Conservation (phyloP, 2,888 invertebrate species). For the Megalurothrips usitatus region DNA sequence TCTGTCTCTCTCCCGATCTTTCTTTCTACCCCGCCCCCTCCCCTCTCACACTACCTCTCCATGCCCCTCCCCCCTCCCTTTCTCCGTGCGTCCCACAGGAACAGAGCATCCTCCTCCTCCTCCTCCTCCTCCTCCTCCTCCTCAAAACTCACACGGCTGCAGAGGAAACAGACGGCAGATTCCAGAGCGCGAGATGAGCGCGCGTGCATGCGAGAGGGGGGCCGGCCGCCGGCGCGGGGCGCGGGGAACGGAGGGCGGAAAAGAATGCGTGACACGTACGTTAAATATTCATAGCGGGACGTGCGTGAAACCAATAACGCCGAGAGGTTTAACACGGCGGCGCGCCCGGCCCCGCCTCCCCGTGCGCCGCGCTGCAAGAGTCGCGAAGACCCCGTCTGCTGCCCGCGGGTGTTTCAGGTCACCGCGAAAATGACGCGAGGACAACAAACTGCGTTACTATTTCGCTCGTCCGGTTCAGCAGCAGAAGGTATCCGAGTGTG, state of each 20-base stretch:
- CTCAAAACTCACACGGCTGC: slow-evolving; percentile 2
- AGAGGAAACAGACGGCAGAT: slow-evolving; percentile 26
- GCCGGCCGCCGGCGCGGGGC: background rate
- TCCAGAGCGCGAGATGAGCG: background rate
- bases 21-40: background rate
- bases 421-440: too few species aligned
- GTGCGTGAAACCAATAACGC: slow-evolving; percentile 5
- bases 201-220: background rate
- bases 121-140: background rate
- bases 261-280: background rate
- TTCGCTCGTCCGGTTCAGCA: background rate
- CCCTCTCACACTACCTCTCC: background rate
- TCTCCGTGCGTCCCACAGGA: background rate
- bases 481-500: background rate
- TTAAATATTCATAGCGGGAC: slow-evolving; percentile 20
- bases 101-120: too few species aligned
- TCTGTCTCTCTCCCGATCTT: background rate
- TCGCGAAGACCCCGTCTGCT: too few species aligned
- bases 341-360: too few species aligned
- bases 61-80: background rate
- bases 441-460: background rate
- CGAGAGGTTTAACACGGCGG: background rate
- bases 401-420: too few species aligned
- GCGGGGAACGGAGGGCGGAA: background rate
- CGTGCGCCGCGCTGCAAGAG: too few species aligned